phyloP scores from a whole-genome alignment of 2,113 vertebrate species.

The Cyanoramphus novaezelandiae region DNA sequence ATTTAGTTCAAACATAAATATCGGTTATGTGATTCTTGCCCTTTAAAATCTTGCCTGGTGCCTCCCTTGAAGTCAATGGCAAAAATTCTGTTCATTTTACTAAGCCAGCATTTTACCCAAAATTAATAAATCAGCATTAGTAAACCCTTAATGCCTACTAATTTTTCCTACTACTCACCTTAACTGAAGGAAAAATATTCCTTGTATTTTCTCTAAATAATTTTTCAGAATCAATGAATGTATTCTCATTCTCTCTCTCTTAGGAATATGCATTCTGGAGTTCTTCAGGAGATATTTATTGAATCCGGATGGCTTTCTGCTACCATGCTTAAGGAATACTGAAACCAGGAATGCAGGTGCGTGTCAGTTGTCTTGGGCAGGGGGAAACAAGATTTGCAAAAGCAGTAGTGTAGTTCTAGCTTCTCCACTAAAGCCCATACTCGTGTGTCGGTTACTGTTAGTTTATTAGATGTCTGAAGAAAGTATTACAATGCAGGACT shows the following conservation, averaged over 20 bases:
- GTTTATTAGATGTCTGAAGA: not conserved
- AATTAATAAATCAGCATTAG: not conserved
- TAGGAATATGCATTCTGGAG: not conserved
- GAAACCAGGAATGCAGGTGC: not conserved
- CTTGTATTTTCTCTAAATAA: not conserved
- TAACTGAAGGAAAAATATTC: not conserved
- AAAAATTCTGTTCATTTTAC: not conserved
- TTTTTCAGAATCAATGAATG: not conserved
- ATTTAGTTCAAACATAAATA: not conserved
- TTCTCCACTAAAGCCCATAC: not conserved
- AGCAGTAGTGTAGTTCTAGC: not conserved
- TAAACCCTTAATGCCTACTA: not conserved
- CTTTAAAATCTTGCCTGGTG: not conserved
- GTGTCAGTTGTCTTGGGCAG: not conserved
- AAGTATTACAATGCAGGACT: not conserved
- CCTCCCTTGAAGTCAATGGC: not conserved
- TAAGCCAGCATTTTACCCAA: not conserved
- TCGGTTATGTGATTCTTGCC: not conserved
- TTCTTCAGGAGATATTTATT: not conserved
- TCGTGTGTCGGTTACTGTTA: not conserved
- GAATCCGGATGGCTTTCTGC: not conserved
- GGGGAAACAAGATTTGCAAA: not conserved
- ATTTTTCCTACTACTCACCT: not conserved
- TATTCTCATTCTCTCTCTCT: not conserved
- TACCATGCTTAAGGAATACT: not conserved